These are phyloP conservation scores for Halesus radiatus DNA, from an alignment of 1,140 invertebrate species.

Conservation along the genomic window DNA sequence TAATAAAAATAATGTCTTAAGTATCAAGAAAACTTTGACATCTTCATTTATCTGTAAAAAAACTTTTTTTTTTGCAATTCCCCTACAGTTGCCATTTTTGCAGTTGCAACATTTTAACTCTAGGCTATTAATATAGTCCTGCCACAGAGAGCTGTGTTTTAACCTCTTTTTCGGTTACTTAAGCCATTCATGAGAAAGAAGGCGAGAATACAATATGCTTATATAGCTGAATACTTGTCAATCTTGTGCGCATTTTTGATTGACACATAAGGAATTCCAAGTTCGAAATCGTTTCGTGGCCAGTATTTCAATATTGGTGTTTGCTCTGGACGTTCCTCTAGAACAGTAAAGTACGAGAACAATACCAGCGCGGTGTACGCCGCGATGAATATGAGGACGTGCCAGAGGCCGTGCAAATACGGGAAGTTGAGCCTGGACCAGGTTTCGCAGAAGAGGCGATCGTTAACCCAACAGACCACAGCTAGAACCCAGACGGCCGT, in stretches of 20 bases:
- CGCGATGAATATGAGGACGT: constrained; percentile 84
- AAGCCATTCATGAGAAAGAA: too few species aligned
- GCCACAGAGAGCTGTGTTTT: too few species aligned
- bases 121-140: too few species aligned
- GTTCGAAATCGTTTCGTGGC: constrained; percentile 81
- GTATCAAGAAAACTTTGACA: too few species aligned
- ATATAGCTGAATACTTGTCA: constrained; percentile 69
- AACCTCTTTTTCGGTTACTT: too few species aligned
- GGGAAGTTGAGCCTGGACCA: constrained; percentile 83
- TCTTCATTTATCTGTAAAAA: too few species aligned
- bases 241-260: constrained; percentile 73
- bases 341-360: constrained; percentile 84
- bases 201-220: constrained; percentile 41
- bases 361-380: constrained; percentile 82
- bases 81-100: too few species aligned
- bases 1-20: too few species aligned
- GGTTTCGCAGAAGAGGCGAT: constrained; percentile 82
- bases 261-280: constrained; percentile 81
- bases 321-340: constrained; percentile 78
- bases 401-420: constrained; percentile 86
- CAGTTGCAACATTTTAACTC: too few species aligned
- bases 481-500: constrained; percentile 78
- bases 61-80: too few species aligned
- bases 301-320: constrained; percentile 80
- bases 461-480: constrained; percentile 83